Evolutionary conservation across 1,140 invertebrate genomes (phyloP).

Genomic region (Cyclargus thomasi): DNA sequence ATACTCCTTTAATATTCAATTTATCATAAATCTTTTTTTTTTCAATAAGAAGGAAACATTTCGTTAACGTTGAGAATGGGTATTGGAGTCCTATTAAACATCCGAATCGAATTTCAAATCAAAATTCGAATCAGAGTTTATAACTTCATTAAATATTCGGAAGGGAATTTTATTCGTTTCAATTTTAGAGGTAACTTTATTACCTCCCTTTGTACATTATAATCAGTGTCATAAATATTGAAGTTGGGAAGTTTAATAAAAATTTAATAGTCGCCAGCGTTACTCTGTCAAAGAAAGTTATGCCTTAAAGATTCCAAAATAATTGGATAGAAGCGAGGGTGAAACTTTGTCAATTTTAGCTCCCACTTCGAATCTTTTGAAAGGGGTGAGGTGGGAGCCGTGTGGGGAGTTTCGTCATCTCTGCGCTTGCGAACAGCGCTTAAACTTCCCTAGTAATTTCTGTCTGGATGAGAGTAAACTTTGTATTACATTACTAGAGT

Average conservation of each 20-base stretch:
- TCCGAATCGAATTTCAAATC: no score
- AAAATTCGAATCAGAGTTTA: not conserved
- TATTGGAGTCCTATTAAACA: not conserved
- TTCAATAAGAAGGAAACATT: not conserved
- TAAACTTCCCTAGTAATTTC: slow-evolving; percentile 68
- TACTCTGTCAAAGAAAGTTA: slow-evolving; percentile 50
- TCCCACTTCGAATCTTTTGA: slow-evolving; percentile 46
- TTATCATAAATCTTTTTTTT: slow-evolving; percentile 4
- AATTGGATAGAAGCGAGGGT: slow-evolving; percentile 53
- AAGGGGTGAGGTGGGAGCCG: slow-evolving; percentile 40
- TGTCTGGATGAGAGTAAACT: slow-evolving; percentile 70
- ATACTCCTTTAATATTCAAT: no score
- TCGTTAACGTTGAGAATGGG: not conserved
- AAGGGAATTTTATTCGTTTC: slow-evolving; percentile 11
- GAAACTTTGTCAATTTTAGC: slow-evolving; percentile 60
- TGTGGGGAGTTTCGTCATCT: slow-evolving; percentile 34
- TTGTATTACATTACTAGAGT: slow-evolving; percentile 68
- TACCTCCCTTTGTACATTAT: not conserved
- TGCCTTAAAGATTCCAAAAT: slow-evolving; percentile 53
- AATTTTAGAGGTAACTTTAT: slow-evolving; percentile 6
- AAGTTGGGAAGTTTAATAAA: slow-evolving; percentile 18
- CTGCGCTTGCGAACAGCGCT: slow-evolving; percentile 63
- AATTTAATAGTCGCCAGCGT: slow-evolving; percentile 33
- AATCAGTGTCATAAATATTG: slow-evolving; percentile 13
- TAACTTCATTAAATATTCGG: not conserved